These are phyloP conservation scores for Lutjanus argentimaculatus DNA, from an alignment of 2,797 vertebrate species.

Conservation along the genomic window DNA sequence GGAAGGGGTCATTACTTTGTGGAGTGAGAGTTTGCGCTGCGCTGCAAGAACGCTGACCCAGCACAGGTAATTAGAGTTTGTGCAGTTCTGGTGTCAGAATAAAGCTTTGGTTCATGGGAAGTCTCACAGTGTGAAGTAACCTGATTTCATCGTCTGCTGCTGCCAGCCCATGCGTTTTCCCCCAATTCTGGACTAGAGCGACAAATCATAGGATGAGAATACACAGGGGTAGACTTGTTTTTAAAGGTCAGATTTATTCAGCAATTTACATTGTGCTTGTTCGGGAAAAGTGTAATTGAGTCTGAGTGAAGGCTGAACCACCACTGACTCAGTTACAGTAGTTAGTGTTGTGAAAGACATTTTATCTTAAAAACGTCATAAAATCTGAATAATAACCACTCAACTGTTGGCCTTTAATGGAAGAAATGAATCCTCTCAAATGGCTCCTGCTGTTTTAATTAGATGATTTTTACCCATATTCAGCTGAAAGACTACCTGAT, in stretches of 20 bases:
- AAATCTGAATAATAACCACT: constrained; percentile 55
- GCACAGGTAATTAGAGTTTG: constrained; percentile 76
- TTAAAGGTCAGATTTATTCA: constrained; percentile 49
- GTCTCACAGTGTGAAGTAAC: constrained; percentile 59
- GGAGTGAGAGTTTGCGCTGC: constrained; percentile 24
- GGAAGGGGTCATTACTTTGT: constrained; percentile 54
- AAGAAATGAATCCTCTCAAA: constrained; percentile 39
- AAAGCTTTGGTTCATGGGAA: constrained; percentile 63
- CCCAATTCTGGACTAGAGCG: constrained; percentile 20
- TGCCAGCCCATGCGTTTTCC: constrained; percentile 31
- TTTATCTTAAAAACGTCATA: constrained; percentile 44
- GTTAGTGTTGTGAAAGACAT: constrained; percentile 36
- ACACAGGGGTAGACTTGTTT: constrained; percentile 23
- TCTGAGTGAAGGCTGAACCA: constrained; percentile 27
- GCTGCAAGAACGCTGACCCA: constrained; percentile 68
- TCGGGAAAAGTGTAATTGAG: constrained; percentile 31
- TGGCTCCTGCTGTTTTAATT: constrained; percentile 55
- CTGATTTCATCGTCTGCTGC: constrained; percentile 63
- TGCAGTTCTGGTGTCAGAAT: constrained; percentile 63
- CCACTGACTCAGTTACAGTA: constrained; percentile 16
- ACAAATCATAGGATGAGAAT: constrained; percentile 45
- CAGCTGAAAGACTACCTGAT: constrained; percentile 28
- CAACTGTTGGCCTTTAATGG: constrained; percentile 49
- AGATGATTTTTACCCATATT: constrained; percentile 47
- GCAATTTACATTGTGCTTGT: constrained; percentile 40